Conservation (phyloP, 2,888 invertebrate species). For the Sylvicola fuscatus region DNA sequence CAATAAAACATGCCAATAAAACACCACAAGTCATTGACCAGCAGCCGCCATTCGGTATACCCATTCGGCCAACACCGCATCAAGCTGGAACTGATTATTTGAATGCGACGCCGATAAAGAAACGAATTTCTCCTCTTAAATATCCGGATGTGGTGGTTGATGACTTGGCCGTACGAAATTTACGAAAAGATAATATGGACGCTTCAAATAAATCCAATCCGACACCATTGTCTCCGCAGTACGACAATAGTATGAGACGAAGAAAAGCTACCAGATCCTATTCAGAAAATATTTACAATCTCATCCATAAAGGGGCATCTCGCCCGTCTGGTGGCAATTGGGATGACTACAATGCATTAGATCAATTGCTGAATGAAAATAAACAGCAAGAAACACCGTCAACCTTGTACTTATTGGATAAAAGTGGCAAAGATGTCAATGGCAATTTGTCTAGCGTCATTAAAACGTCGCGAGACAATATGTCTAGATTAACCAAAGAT, state of each 20-base stretch:
- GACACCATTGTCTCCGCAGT: constrained; percentile 16
- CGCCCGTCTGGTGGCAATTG: constrained; percentile 27
- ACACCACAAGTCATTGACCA: constrained; percentile 50
- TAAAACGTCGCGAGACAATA: too few species aligned
- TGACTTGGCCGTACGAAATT: constrained; percentile 66
- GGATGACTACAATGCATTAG: constrained; percentile 32
- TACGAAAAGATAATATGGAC: constrained; percentile 51
- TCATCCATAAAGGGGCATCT: constrained; percentile 41
- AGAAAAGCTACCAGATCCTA: constrained; percentile 53
- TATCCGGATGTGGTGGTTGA: constrained; percentile 64
- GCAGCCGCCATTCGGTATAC: constrained; percentile 82
- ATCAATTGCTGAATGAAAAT: constrained; percentile 12
- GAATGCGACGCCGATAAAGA: constrained; percentile 46
- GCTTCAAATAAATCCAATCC: constrained; percentile 23
- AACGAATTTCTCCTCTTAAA: constrained; percentile 14
- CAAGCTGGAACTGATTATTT: constrained; percentile 69
- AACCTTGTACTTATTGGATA: background rate
- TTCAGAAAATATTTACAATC: constrained; percentile 64
- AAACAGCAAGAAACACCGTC: constrained; percentile 4
- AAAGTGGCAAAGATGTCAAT: background rate
- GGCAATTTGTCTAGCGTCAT: background rate
- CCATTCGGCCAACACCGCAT: constrained; percentile 60
- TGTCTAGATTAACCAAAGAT: background rate
- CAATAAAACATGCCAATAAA: constrained; percentile 56
- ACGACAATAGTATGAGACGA: constrained; percentile 41